These are phyloP conservation scores for Lepidochrysops patricia DNA, from an alignment of 2,888 invertebrate species.

Conservation along the genomic window DNA sequence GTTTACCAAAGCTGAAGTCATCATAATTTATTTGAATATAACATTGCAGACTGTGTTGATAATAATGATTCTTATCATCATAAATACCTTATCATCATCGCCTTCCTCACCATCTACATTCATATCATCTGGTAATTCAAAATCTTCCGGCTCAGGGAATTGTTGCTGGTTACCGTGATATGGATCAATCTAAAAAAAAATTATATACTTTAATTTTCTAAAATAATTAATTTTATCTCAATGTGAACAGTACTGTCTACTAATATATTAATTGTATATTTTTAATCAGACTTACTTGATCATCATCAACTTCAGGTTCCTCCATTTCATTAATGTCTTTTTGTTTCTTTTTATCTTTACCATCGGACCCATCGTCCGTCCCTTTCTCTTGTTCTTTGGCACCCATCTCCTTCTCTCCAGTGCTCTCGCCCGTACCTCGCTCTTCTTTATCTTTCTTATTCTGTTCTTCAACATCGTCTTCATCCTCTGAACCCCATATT, in stretches of 20 bases:
- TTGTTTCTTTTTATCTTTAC: conserved; percentile 70
- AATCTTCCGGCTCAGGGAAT: conserved; percentile 86
- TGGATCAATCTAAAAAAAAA: conserved; percentile 77
- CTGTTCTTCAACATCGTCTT: conserved; percentile 77
- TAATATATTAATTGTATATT: too few relatives aligned
- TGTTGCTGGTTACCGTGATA: conserved; percentile 87
- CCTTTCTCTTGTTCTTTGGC: conserved; percentile 80
- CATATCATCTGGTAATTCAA: conserved; percentile 91
- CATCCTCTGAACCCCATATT: conserved; percentile 90
- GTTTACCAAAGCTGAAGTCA: too few relatives aligned
- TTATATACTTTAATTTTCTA: too few relatives aligned
- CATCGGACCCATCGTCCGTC: conserved; percentile 69
- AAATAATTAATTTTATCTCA: too few relatives aligned
- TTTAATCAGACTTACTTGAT: conserved; percentile 70
- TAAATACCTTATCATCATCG: conserved; percentile 69
- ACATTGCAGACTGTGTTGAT: too few relatives aligned
- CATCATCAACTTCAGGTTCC: conserved; percentile 85
- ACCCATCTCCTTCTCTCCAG: conserved; percentile 81
- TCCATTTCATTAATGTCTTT: conserved; percentile 88
- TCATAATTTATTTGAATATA: too few relatives aligned
- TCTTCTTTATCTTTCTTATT: conserved; percentile 75
- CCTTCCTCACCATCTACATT: conserved; percentile 82
- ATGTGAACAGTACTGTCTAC: too few relatives aligned
- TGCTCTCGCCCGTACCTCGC: conserved; percentile 75
- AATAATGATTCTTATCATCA: not conserved